Evolutionary conservation across 2,888 invertebrate genomes (phyloP), one percentile per base, ranked within the genome.

Genomic region (Sphaerophoria rueppellii): DNA sequence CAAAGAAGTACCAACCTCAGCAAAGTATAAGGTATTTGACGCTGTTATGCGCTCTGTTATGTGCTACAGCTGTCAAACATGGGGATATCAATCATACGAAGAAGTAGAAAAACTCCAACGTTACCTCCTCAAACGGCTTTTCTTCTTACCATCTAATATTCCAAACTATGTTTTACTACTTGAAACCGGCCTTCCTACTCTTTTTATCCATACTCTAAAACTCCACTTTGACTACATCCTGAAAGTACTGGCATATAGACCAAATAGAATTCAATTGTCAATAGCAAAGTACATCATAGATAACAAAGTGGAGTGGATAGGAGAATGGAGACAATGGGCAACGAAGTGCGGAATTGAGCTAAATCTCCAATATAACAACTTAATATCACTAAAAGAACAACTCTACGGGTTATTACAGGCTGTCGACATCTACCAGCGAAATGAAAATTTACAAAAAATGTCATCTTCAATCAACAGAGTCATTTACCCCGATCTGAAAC

Each of bases 401-500:
- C n/a, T n/a, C n/a, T n/a, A n/a, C n/a, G n/a, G n/a, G n/a, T n/a
- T n/a, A n/a, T n/a, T n/a, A n/a, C n/a, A n/a, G n/a, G n/a, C n/a
- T n/a, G n/a, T n/a, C n/a, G n/a, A n/a, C n/a, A n/a, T n/a, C n/a
- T n/a, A n/a, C n/a, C n/a, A n/a, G n/a, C n/a, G n/a, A n/a, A n/a
- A n/a, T n/a, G n/a, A n/a, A n/a, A n/a, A n/a, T n/a, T n/a, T n/a
- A n/a, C n/a, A n/a, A n/a, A n/a, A n/a, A n/a, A n/a, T n/a, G n/a
- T n/a, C n/a, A n/a, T n/a, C n/a, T n/a, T n/a, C n/a, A n/a, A n/a
- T n/a, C n/a, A 50, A 50, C 50, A 50, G 14, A 50, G 50, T 50
- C 50, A 50, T 50, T 50, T 50, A 50, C 50, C 50, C 50, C 50
- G 50, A 50, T 16, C 16, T 14, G 50, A 50, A 50, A 50, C 50